Evolutionary conservation across 2,113 vertebrate genomes (phyloP).

Genomic region (Phyllostomus hastatus): DNA sequence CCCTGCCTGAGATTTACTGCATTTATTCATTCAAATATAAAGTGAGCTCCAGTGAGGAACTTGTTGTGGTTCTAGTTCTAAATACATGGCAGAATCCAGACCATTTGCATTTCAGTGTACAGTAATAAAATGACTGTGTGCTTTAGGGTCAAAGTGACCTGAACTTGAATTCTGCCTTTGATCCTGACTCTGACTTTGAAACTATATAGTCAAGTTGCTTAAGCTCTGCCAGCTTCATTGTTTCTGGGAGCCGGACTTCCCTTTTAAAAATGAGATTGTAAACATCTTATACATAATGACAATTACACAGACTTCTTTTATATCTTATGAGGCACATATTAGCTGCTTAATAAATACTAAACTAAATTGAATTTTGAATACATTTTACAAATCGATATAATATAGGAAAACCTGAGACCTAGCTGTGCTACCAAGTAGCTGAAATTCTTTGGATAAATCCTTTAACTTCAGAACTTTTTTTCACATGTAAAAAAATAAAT

Average conservation of each 20-base stretch:
- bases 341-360: conserved; percentile 17
- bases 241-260: not conserved
- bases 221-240: not conserved
- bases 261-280: not conserved
- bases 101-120: not conserved
- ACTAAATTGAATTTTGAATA: not conserved
- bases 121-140: not conserved
- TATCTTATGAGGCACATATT: not conserved
- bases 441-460: not conserved
- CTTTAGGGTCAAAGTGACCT: not conserved
- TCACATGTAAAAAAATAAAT: not conserved
- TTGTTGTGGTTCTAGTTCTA: not conserved
- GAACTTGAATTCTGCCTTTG: not conserved
- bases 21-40: not conserved
- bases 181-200: not conserved
- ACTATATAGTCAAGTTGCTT: not conserved
- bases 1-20: not conserved
- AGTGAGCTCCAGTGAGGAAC: not conserved
- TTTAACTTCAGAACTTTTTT: not conserved
- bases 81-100: not conserved
- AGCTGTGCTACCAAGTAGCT: not conserved
- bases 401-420: not conserved
- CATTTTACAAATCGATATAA: conserved; percentile 38
- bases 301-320: not conserved
- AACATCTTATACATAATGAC: not conserved